Percentiles rank a stretch among this genome's conserved stretches.
phyloP scores from a whole-genome alignment of 2,113 vertebrate genomes.

The Caloenas nicobarica region DNA sequence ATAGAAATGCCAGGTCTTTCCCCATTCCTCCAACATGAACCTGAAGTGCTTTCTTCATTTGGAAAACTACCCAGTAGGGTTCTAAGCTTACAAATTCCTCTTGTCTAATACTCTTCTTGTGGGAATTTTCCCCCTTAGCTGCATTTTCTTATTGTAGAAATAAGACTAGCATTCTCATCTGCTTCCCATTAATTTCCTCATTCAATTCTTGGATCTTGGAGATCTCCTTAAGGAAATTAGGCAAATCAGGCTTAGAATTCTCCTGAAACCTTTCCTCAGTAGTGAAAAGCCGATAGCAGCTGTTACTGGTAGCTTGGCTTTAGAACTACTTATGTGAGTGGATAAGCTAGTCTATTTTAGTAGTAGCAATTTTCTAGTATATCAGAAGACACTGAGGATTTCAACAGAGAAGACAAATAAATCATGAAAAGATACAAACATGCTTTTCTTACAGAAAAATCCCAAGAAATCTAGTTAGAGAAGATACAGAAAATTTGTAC shows the following conservation, averaged over 20 bases:
- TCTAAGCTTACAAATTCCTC: neutral
- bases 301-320: neutral
- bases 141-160: neutral
- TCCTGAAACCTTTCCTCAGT: neutral
- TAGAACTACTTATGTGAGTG: neutral
- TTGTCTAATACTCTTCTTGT: neutral
- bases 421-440: neutral
- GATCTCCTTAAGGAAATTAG: constrained; percentile 7
- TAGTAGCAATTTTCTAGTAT: neutral
- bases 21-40: neutral
- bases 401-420: neutral
- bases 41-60: neutral
- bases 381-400: neutral
- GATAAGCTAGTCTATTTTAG: constrained; percentile 14
- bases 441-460: neutral
- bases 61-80: neutral
- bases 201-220: neutral
- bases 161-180: neutral
- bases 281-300: neutral
- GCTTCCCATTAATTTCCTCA: neutral
- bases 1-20: neutral
- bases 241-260: constrained; percentile 21
- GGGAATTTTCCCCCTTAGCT: neutral
- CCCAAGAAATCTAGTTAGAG: neutral
- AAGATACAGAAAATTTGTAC: neutral